phyloP scores from a whole-genome alignment of 2,888 invertebrate species.

The Nezara viridula region DNA sequence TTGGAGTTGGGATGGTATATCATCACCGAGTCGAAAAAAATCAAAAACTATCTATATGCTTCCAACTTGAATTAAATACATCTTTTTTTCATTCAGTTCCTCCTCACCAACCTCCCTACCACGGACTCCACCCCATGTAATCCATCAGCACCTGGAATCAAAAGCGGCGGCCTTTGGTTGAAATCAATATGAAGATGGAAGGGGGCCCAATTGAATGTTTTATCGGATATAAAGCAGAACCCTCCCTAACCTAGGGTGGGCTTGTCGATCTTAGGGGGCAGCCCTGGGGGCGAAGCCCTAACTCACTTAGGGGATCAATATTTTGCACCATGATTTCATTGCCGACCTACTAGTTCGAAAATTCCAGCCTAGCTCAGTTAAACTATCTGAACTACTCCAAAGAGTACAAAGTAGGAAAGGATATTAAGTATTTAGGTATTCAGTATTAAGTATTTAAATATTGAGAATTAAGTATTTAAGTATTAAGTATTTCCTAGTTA shows the following conservation, averaged over 20 bases:
- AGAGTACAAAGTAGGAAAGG: no score
- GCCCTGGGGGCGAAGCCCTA: not conserved
- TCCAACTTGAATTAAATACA: no score
- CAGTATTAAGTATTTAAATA: no score
- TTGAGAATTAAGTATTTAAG: no score
- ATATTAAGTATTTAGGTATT: no score
- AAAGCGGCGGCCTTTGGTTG: not conserved
- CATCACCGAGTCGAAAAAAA: no score
- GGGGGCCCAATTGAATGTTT: slow-evolving; percentile 40
- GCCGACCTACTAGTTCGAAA: not conserved
- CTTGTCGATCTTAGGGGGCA: not conserved
- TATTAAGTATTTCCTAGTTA: no score
- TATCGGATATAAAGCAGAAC: slow-evolving; percentile 27
- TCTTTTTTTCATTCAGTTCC: not conserved
- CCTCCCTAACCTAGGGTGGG: slow-evolving; percentile 44
- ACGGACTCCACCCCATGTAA: not conserved
- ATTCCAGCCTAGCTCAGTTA: not conserved
- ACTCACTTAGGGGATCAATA: slow-evolving; percentile 28
- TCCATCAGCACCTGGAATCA: slow-evolving; percentile 32
- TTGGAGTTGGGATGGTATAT: no score
- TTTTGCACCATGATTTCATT: not conserved
- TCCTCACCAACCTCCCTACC: not conserved
- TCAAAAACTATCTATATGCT: no score
- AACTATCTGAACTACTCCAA: no score
- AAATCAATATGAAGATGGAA: slow-evolving; percentile 24